Base-by-base conservation (phyloP, 2,888 invertebrate genomes). In the Dicranocentrus wangi region DNA sequence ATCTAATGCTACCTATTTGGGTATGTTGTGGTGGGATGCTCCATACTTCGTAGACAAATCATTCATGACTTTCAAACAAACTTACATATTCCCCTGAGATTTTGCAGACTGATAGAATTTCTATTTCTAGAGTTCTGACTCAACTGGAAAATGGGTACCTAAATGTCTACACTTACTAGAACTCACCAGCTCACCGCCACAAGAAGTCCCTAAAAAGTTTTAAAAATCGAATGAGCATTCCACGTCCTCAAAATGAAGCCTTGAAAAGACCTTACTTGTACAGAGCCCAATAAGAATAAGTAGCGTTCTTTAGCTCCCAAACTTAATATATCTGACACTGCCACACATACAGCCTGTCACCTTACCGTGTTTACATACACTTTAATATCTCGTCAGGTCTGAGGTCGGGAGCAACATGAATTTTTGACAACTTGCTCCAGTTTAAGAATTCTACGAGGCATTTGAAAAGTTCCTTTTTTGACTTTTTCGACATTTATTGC, bases 401-500 rank as follows among this genome's bases (percentile, higher is more conserved):
- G 10, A 19, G 42, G 19, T 23, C n/a, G 15, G 21, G 43, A 32
- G 32, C 61, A 61, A 27, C 32, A 51, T 63, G 53, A 73, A 61
- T 63, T 73, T 73, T 73, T 63, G 21, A 63, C 47, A 73, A 51
- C 47, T 63, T 47, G 32, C 32, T 7, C 10, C 5, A 32, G 5
- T 32, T 10, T 10, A 32, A 7, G 32, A 10, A 32, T 32, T 10
- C 10, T 32, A 32, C 10, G 32, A 32, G 47, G 13, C 47, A n/a
- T 7, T 47, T 47, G 47, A 69, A 69, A 71, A 69, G 77, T 58
- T 77, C 69, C 27, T 61, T 66, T 61, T 61, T 66, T 61, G 77
- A 61, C 69, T 68, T 69, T 51, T 77, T 77, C n/a, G 69, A 77
- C 77, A 69, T 77, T 77, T 77, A 77, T 77, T 77, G 69, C 60